These are phyloP conservation scores for Scaptomyza hsui DNA, from an alignment of 1,140 invertebrate genomes.

Conservation along the genomic window DNA sequence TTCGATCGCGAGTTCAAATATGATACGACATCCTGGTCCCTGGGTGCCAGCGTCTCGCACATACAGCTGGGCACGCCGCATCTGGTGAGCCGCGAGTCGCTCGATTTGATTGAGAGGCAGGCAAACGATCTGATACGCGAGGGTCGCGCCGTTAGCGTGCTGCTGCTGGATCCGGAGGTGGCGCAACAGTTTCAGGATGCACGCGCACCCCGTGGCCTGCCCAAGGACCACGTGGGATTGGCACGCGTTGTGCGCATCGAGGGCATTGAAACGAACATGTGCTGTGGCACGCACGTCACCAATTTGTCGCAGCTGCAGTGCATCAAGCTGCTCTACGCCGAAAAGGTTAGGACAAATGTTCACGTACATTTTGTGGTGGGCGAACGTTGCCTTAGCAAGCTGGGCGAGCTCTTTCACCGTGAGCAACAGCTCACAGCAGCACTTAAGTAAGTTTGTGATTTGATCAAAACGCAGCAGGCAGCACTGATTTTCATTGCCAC, in stretches of 20 bases:
- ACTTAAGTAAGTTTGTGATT: conserved; percentile 84
- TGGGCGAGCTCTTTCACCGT: conserved; percentile 86
- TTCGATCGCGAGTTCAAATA: conserved; percentile 88
- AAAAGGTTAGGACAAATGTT: conserved; percentile 89
- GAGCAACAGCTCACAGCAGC: conserved; percentile 88
- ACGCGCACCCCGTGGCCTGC: conserved; percentile 86
- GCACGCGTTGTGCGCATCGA: conserved; percentile 90
- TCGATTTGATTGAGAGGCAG: conserved; percentile 86
- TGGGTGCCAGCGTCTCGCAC: conserved; percentile 88
- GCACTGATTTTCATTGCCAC: no score
- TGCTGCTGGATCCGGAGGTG: conserved; percentile 87
- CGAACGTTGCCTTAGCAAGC: conserved; percentile 86
- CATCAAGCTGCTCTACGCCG: conserved; percentile 89
- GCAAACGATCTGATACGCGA: conserved; percentile 89
- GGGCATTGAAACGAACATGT: conserved; percentile 91
- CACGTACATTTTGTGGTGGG: conserved; percentile 89
- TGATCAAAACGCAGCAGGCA: no score
- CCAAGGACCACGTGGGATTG: conserved; percentile 89
- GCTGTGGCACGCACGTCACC: conserved; percentile 93
- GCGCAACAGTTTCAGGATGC: conserved; percentile 73
- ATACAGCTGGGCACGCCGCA: conserved; percentile 87
- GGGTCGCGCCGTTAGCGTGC: conserved; percentile 86
- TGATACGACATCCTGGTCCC: conserved; percentile 91
- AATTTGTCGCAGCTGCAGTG: conserved; percentile 91
- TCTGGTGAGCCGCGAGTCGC: conserved; percentile 84